These are phyloP conservation scores for Huso huso DNA, from an alignment of 2,797 vertebrate genomes.

Conservation along the genomic window DNA sequence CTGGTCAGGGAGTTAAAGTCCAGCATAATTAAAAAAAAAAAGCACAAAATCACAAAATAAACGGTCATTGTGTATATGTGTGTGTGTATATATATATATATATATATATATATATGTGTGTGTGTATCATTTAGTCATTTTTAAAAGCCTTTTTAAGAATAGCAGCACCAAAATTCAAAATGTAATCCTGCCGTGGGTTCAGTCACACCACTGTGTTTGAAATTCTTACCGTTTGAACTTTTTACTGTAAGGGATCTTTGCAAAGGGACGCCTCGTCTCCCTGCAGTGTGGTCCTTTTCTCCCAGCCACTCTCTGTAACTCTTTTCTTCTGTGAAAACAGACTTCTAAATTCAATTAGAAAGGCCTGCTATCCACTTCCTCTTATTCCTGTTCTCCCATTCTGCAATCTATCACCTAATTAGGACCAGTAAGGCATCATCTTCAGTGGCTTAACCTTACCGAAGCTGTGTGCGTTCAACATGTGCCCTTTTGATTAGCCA, in stretches of 20 bases:
- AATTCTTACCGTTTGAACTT: no score
- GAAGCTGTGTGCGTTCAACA: slow-evolving; percentile 71
- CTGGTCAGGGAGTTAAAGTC: no score
- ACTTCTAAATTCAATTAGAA: slow-evolving; percentile 86
- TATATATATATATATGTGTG: no score
- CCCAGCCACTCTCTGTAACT: slow-evolving; percentile 59
- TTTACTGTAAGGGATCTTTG: neutral
- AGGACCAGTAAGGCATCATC: slow-evolving; percentile 67
- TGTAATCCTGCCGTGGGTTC: no score
- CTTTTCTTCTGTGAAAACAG: slow-evolving; percentile 78
- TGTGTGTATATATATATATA: no score
- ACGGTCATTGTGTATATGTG: no score
- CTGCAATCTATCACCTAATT: slow-evolving; percentile 74
- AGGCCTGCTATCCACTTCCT: slow-evolving; percentile 63
- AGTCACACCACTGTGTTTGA: no score
- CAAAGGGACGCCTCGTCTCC: slow-evolving; percentile 15
- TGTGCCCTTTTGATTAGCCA: slow-evolving; percentile 74
- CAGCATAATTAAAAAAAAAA: no score
- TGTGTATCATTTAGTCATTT: no score
- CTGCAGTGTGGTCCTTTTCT: slow-evolving; percentile 51
- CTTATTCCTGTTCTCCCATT: slow-evolving; percentile 65
- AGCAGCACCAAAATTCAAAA: no score
- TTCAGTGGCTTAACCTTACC: slow-evolving; percentile 76
- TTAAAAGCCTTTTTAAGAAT: no score
- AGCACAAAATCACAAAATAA: no score